Evolutionary conservation across 2,797 vertebrate genomes (phyloP), one percentile per base, ranked within the genome.

Genomic region (Sebastes nivosus): DNA sequence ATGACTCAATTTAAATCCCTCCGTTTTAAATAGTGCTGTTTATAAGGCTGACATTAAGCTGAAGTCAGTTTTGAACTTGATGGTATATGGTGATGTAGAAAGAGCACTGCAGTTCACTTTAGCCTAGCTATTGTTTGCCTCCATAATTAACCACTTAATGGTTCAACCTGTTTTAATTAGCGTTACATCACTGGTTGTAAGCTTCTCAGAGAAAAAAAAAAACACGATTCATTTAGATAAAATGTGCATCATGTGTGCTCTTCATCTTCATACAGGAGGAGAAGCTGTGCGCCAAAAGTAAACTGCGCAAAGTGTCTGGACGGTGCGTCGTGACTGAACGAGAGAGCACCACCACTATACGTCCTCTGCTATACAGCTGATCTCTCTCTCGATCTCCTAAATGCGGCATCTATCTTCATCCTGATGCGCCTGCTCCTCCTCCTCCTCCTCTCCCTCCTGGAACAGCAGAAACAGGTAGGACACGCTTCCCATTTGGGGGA

Each of bases 391-490:
- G 29, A 72, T 83, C 76, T 32, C 50, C 79, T n/a, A 75, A 79
- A 79, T 82, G 85, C 83, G 46, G 84, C 79, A 76, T 67, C 72
- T 61, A 10, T 87, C 88, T 87, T 85, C 80, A 75, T 79, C 81
- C 63, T 78, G 81, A 85, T 81, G 85, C 83, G 65, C 84, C 84
- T 80, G 66, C 81, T 71, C 81, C 29, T 73, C 71, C 38, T 77
- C 85, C 66, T 87, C 60, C 64, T 74, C 83, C 11, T 77, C 85
- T 29, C 30, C 67, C 85, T 67, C 32, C 82, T 55, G 82, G 79
- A 88, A n/a, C 80, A 54, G 69, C 82, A 86, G 67, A 77, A 63
- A 78, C 90, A 91, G 93, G 92, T 93, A 93, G 67, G 92, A 90
- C 78, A 75, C 59, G 54, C 74, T 67, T 72, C 79, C 55, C 27